These are phyloP conservation scores for Bradypodion ventrale DNA, from an alignment of 2,797 vertebrate genomes.

Conservation along the genomic window DNA sequence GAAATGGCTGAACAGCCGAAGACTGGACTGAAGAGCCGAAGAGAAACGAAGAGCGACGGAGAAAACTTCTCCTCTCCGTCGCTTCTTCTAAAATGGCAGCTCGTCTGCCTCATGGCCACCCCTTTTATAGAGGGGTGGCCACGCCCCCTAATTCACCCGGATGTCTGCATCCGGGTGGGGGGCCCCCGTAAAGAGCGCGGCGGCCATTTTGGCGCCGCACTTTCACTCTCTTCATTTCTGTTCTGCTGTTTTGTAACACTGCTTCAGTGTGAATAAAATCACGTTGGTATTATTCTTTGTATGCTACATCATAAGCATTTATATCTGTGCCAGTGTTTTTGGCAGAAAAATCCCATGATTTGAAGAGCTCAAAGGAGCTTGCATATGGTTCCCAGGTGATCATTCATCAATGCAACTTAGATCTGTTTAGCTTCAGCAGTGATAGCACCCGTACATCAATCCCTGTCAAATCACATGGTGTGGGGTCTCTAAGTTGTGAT, in stretches of 20 bases:
- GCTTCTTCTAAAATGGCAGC: no score
- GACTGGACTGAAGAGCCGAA: no score
- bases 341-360: not conserved
- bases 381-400: not conserved
- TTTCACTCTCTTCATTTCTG: no score
- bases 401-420: not conserved
- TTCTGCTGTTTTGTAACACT: not conserved
- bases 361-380: not conserved
- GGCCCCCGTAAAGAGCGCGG: no score
- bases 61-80: no score
- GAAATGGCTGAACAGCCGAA: no score
- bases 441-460: not conserved
- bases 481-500: not conserved
- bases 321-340: not conserved
- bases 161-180: no score
- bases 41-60: no score
- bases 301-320: not conserved
- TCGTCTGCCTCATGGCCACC: no score
- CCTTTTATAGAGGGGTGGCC: no score
- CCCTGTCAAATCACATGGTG: not conserved
- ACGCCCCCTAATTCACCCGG: no score
- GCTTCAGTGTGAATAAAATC: not conserved
- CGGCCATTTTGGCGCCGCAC: no score
- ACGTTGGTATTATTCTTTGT: not conserved
- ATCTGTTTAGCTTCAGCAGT: not conserved